Percentiles rank a stretch among this genome's conserved stretches.
Conservation (phyloP, 1,140 invertebrate genomes). For the Danaus melanippus region DNA sequence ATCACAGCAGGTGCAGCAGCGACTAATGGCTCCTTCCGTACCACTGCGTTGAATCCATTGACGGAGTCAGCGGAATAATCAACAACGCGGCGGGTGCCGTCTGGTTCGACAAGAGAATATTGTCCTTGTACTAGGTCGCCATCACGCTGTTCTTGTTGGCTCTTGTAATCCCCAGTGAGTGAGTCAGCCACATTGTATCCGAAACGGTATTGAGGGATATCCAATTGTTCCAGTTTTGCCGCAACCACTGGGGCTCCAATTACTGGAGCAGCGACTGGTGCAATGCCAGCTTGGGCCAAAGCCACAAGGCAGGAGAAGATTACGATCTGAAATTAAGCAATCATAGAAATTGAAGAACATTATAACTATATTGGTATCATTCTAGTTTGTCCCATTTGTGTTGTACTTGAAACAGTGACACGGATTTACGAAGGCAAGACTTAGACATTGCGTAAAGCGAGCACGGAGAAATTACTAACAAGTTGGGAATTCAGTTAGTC, state of each 20-base stretch:
- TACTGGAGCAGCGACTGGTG: slow-evolving; percentile 49
- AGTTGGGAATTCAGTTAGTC: slow-evolving; percentile 38
- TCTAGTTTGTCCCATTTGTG: slow-evolving; percentile 8
- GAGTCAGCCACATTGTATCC: slow-evolving; percentile 78
- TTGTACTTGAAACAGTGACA: slow-evolving; percentile 66
- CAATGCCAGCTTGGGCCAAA: slow-evolving; percentile 37
- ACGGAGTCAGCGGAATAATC: slow-evolving; percentile 75
- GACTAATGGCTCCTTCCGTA: slow-evolving; percentile 57
- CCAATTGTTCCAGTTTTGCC: slow-evolving; percentile 65
- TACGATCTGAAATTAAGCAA: slow-evolving; percentile 35
- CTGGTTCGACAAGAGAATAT: slow-evolving; percentile 76
- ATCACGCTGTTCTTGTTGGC: slow-evolving; percentile 60
- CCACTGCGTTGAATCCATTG: slow-evolving; percentile 72
- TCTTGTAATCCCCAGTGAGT: slow-evolving; percentile 68
- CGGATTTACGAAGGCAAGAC: slow-evolving; percentile 50
- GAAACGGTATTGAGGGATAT: slow-evolving; percentile 77
- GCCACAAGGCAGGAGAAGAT: slow-evolving; percentile 49
- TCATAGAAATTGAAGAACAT: neutral
- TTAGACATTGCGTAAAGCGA: slow-evolving; percentile 48
- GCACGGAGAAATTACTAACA: slow-evolving; percentile 59
- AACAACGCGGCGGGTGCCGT: slow-evolving; percentile 76
- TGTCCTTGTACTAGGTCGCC: slow-evolving; percentile 77
- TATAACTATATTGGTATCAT: slow-evolving; percentile 4
- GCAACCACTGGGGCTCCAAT: slow-evolving; percentile 48
- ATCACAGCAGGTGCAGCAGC: slow-evolving; percentile 47